Conservation (phyloP, 2,113 vertebrate species). For the Toxotes chatareus region DNA sequence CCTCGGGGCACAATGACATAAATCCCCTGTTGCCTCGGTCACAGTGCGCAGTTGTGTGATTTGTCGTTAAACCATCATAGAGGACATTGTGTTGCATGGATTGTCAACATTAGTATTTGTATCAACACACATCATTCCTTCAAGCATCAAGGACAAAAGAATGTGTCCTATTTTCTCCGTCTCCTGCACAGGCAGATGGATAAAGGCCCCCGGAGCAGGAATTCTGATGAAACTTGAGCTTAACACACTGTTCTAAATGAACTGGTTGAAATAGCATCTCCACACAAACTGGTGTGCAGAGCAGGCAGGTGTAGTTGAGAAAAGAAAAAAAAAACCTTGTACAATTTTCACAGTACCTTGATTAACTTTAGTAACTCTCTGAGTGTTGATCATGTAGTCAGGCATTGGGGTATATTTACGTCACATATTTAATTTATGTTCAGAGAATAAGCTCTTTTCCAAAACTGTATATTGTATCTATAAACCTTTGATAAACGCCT, state of each 20-base stretch:
- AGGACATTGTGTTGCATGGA: constrained; percentile 16
- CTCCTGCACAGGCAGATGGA: not conserved
- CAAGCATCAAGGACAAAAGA: not conserved
- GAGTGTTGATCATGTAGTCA: no score
- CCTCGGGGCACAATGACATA: not conserved
- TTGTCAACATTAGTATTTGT: constrained; percentile 23
- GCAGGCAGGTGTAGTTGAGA: not conserved
- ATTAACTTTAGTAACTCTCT: not conserved
- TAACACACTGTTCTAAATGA: not conserved
- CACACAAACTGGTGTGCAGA: not conserved
- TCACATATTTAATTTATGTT: no score
- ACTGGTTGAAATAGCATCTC: not conserved
- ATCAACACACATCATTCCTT: not conserved
- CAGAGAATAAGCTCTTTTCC: no score
- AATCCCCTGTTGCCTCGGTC: constrained; percentile 1
- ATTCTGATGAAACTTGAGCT: constrained; percentile 17
- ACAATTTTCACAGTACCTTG: not conserved
- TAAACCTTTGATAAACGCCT: not conserved
- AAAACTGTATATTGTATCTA: no score
- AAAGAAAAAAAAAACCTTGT: not conserved
- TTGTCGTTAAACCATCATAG: constrained; percentile 3
- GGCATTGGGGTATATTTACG: no score
- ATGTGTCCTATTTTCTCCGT: not conserved
- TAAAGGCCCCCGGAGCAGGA: constrained; percentile 4
- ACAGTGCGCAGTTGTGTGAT: not conserved